Evolutionary conservation across 1,140 invertebrate genomes (phyloP), one percentile per base, ranked within the genome.

Genomic region (Mamestra configurata): DNA sequence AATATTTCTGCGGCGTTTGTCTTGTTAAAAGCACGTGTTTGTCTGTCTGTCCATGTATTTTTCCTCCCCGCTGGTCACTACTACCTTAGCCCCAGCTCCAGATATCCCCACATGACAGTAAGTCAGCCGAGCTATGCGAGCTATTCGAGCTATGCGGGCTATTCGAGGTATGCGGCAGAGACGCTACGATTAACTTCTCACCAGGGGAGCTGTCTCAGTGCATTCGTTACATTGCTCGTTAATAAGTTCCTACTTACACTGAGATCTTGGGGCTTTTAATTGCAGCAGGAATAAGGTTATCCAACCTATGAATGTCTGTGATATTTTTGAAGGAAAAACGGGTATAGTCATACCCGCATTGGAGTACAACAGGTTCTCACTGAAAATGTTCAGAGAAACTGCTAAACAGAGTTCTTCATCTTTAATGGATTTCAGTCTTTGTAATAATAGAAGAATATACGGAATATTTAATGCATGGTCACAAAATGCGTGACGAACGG

Each of bases 181-280:
- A 31, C 15, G 53, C 59, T 18, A 24, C 31, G 37, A 61, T 61
- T 61, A 61, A n/a, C 59, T 61, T 8, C 20, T 24, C 59, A 61
- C 10, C 31, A 18, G 27, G 5, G 4, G n/a, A 20, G n/a, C 22
- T 27, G 24, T 22, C 51, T 18, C 1, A 18, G 27, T 59, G 24
- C 51, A 55, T 22, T 55, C 27, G 13, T 59, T 6, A 59, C 27
- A 35, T 61, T n/a, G 15, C 31, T n/a, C 15, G 11, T 13, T 61
- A 61, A 61, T 61, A 37, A 61, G 27, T 61, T 61, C 27, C 59
- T 61, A 61, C n/a, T 35, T 8, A 18, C 11, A 61, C 7, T 35
- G 2, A 37, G 5, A 57, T 57, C 22, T 57, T 57, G 10, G 11
- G 22, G 3, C 1, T 1, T 13, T 49, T 49, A 0, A n/a, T n/a